Base-by-base conservation (phyloP, 1,140 invertebrate species). In the Potamilus streckersoni region DNA sequence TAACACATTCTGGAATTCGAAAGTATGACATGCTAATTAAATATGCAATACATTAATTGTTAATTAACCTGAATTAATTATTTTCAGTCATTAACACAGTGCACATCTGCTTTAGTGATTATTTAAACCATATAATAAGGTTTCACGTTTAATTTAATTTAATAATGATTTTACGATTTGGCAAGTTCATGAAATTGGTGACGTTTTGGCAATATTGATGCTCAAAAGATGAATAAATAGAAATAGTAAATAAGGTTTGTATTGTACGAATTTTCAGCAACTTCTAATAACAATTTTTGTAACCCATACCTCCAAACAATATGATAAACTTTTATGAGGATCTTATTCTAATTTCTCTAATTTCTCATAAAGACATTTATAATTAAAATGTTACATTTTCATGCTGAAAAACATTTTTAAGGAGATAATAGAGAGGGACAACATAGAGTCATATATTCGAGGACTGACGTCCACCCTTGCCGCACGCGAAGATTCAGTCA, bases 1-100 rank as follows among this genome's bases (percentile, higher is more conserved):
- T 86, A 95, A 97, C 27, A 97, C 97, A 15, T 99, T 97, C 97
- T 99, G 97, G 97, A 96, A 98, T 87, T 96, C 97, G 16, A 97
- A 96, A 89, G 96, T 97, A 90, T 94, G 93, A n/a, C 58, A 15
- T 16, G 23, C 4, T 58, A 38, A 16, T 2, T 15, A 57, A 17
- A 20, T 38, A 60, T 68, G 14, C 17, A n/a, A 61, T 6, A n/a
- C 6, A 4, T n/a, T 19, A 61, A 6, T 19, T 3, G 20, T 61
- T 61, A 61, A n/a, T n/a, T n/a, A 3, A 61, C 60, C 20, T 61
- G 2, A 61, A 17, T 19, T 20, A 61, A 20, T 61, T 20, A 3
- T 61, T 17, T 61, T 61, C 8, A 2, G 4, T 61, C 13, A n/a
- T 19, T n/a, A 6, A 23, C 20, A 13, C 17, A 61, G 20, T 23